Conservation (phyloP, 2,797 vertebrate genomes). For the Sternarchorhynchus goeldii region DNA sequence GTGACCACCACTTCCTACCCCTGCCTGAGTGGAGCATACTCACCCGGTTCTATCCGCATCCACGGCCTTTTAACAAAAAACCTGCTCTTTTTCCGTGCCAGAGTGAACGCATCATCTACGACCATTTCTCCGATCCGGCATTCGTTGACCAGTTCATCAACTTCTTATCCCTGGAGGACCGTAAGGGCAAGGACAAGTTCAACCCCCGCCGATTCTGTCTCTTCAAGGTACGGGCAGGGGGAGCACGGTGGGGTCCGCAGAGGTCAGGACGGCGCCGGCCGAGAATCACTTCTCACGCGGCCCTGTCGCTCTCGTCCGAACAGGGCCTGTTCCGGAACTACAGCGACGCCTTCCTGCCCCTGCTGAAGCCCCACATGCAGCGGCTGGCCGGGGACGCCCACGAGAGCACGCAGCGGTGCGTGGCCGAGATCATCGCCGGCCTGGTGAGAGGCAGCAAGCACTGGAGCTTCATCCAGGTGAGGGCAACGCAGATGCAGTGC, state of each 20-base stretch:
- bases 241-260: no score
- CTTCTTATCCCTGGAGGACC: constrained; percentile 95
- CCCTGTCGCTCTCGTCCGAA: not conserved
- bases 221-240: constrained; percentile 84
- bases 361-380: constrained; percentile 90
- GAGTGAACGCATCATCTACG: constrained; percentile 92
- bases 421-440: constrained; percentile 95
- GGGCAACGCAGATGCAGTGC: not conserved
- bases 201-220: constrained; percentile 95
- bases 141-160: constrained; percentile 91
- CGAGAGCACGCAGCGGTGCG: constrained; percentile 93
- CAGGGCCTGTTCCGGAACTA: constrained; percentile 98
- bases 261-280: no score
- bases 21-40: not conserved
- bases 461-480: constrained; percentile 81
- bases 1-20: constrained; percentile 62
- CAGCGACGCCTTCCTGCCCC: constrained; percentile 87
- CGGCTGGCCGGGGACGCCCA: constrained; percentile 87
- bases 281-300: no score
- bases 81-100: constrained; percentile 62
- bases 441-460: constrained; percentile 96
- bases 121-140: constrained; percentile 90
- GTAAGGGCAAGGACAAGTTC: constrained; percentile 98
- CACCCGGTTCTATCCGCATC: not conserved
- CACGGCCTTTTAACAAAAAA: not conserved